Evolutionary conservation across 2,888 invertebrate species (phyloP).

Genomic region (Drosophila longiperda): DNA sequence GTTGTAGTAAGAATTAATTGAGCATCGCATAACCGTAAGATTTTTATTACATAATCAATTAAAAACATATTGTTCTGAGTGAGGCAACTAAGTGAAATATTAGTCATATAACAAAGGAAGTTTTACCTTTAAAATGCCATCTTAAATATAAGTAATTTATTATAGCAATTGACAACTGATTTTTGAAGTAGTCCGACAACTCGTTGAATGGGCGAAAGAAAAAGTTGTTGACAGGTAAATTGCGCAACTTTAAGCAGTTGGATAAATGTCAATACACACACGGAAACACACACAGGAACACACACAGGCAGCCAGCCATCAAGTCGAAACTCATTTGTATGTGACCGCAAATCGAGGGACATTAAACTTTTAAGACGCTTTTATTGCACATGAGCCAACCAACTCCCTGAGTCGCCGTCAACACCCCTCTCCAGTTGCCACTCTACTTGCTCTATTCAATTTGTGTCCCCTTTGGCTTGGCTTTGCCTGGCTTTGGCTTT

Average conservation of each 20-base stretch:
- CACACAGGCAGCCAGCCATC: constrained; percentile 20
- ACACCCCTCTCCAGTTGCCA: constrained; percentile 19
- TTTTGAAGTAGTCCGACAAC: not conserved
- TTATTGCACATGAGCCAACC: constrained; percentile 64
- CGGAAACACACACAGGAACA: constrained; percentile 11
- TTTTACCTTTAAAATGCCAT: not conserved
- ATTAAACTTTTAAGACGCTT: constrained; percentile 80
- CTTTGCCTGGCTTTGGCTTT: constrained; percentile 42
- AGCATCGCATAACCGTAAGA: not conserved
- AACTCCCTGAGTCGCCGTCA: constrained; percentile 25
- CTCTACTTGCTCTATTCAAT: constrained; percentile 56
- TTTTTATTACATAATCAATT: not conserved
- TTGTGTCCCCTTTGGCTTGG: constrained; percentile 53
- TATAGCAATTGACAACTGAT: not conserved
- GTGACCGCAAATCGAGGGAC: constrained; percentile 64
- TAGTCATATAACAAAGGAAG: not conserved
- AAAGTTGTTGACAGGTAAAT: constrained; percentile 21
- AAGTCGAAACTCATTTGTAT: constrained; percentile 66
- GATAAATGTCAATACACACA: constrained; percentile 24
- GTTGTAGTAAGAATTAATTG: constrained; percentile 10
- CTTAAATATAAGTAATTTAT: not conserved
- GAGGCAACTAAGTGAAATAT: not conserved
- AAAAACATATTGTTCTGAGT: not conserved
- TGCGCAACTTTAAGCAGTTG: constrained; percentile 9
- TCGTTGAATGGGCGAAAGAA: not conserved